These are phyloP conservation scores for Microplitis manilae DNA, from an alignment of 2,888 invertebrate species.

Conservation along the genomic window DNA sequence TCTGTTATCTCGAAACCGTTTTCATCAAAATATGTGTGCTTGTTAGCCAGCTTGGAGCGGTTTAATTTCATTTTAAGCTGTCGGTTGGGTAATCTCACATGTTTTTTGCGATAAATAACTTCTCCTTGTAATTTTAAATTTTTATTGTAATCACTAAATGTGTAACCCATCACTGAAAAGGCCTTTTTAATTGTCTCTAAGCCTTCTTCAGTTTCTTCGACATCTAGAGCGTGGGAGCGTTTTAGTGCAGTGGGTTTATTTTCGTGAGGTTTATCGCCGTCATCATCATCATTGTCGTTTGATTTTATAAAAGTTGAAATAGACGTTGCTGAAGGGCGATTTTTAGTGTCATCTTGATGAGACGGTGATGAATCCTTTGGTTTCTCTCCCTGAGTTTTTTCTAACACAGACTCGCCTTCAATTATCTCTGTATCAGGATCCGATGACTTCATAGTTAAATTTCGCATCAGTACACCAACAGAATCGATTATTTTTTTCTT, in stretches of 20 bases:
- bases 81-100: slow-evolving; percentile 75
- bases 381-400: slow-evolving; percentile 31
- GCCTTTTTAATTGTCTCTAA: slow-evolving; percentile 77
- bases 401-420: slow-evolving; percentile 26
- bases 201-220: slow-evolving; percentile 72
- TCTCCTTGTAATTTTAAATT: slow-evolving; percentile 72
- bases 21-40: slow-evolving; percentile 79
- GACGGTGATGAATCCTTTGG: slow-evolving; percentile 31
- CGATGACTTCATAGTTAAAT: slow-evolving; percentile 72
- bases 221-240: slow-evolving; percentile 75
- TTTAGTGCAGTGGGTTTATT: slow-evolving; percentile 74
- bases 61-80: slow-evolving; percentile 72
- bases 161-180: slow-evolving; percentile 78
- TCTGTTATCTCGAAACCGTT: slow-evolving; percentile 75
- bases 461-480: slow-evolving; percentile 76
- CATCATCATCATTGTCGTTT: slow-evolving; percentile 49
- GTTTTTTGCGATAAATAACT: slow-evolving; percentile 78
- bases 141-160: slow-evolving; percentile 60
- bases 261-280: slow-evolving; percentile 75
- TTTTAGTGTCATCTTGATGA: background rate
- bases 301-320: background rate
- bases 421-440: slow-evolving; percentile 46
- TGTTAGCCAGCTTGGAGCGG: slow-evolving; percentile 72
- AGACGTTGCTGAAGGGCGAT: background rate
- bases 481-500: slow-evolving; percentile 71